phyloP scores from a whole-genome alignment of 1,140 invertebrate genomes.

The Galleria mellonella region DNA sequence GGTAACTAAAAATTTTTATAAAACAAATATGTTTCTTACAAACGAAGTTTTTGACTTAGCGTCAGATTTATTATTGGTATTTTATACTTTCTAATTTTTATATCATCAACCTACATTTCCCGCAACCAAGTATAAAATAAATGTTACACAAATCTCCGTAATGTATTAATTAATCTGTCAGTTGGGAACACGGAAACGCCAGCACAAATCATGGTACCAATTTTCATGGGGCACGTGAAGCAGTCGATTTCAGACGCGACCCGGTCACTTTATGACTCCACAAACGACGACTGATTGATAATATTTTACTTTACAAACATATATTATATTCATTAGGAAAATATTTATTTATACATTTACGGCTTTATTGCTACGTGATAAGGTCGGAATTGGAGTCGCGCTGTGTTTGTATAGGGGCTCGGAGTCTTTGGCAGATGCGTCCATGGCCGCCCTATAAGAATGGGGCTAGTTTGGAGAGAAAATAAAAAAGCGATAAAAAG shows the following conservation, averaged over 20 bases:
- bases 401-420: background rate
- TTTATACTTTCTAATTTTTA: too few species aligned
- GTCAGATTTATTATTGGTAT: too few species aligned
- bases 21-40: too few species aligned
- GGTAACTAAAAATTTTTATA: too few species aligned
- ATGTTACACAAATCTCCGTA: background rate
- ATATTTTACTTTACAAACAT: background rate
- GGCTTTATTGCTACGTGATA: too few species aligned
- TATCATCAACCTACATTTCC: too few species aligned
- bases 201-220: background rate
- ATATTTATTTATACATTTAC: too few species aligned
- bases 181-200: background rate
- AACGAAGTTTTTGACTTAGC: too few species aligned
- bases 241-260: background rate
- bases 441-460: too few species aligned
- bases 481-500: conserved; percentile 5
- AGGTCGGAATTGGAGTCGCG: too few species aligned
- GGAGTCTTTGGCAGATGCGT: too few species aligned
- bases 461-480: background rate
- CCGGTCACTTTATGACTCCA: background rate
- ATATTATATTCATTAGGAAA: background rate
- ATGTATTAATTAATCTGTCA: background rate
- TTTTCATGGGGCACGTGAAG: background rate
- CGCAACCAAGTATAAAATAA: too few species aligned
- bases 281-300: conserved; percentile 2